phyloP scores from a whole-genome alignment of 2,797 vertebrate genomes.

The Leptatherina wallacei region DNA sequence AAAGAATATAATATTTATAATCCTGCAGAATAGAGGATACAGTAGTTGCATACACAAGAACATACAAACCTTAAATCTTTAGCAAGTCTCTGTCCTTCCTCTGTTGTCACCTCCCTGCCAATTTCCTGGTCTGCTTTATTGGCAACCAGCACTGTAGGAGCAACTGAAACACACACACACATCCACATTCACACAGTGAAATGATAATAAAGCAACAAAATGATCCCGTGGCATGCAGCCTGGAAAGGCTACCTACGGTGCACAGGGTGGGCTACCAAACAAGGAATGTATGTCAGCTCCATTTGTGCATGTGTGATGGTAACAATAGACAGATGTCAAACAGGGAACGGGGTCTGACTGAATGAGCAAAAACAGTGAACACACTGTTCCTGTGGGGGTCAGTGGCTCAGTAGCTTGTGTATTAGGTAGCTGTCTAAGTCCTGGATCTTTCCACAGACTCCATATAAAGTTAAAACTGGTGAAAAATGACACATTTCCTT shows the following conservation, averaged over 20 bases:
- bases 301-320: slow-evolving; percentile 26
- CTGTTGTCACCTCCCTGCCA: slow-evolving; percentile 79
- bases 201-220: slow-evolving; percentile 25
- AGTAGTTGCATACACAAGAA: neutral
- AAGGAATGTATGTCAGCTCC: slow-evolving; percentile 29
- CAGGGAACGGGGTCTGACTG: slow-evolving; percentile 39
- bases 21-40: neutral
- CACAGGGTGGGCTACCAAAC: slow-evolving; percentile 40
- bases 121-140: slow-evolving; percentile 83
- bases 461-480: neutral
- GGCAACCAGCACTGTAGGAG: slow-evolving; percentile 80
- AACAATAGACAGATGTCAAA: slow-evolving; percentile 60
- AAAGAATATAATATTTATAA: neutral
- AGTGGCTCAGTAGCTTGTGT: slow-evolving; percentile 6
- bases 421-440: neutral
- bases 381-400: slow-evolving; percentile 35
- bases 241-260: slow-evolving; percentile 19
- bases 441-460: neutral
- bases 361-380: slow-evolving; percentile 39
- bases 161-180: slow-evolving; percentile 62
- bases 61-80: slow-evolving; percentile 75
- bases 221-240: slow-evolving; percentile 10
- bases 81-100: slow-evolving; percentile 80
- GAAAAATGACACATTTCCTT: neutral
- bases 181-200: slow-evolving; percentile 14